Conservation (phyloP, 2,113 vertebrate genomes). For the Barnardius zonarius region DNA sequence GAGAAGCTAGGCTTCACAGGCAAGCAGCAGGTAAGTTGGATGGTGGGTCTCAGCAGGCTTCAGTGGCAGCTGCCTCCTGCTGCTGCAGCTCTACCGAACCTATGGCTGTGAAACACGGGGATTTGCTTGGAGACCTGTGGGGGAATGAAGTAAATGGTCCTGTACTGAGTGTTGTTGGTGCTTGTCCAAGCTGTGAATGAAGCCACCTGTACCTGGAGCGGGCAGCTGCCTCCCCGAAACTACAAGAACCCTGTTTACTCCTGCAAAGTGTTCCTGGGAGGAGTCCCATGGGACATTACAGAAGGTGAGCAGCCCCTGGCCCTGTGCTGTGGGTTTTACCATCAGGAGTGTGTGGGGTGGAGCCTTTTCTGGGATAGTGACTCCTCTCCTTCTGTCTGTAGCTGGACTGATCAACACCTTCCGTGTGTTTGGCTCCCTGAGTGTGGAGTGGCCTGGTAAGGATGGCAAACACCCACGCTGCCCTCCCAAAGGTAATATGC, state of each 20-base stretch:
- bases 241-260: slow-evolving; percentile 97
- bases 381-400: slow-evolving; percentile 40
- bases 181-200: slow-evolving; percentile 88
- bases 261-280: slow-evolving; percentile 97
- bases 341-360: not conserved
- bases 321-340: accelerated
- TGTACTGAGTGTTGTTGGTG: not conserved
- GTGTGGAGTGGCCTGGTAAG: slow-evolving; percentile 99
- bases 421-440: slow-evolving; percentile 94
- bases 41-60: not conserved
- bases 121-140: not conserved
- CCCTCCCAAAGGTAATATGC: slow-evolving; percentile 99
- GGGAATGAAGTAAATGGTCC: not conserved
- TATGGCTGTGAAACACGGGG: too few species aligned
- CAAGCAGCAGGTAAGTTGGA: slow-evolving; percentile 87
- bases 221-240: slow-evolving; percentile 92
- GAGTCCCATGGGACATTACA: slow-evolving; percentile 98
- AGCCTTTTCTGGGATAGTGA: not conserved
- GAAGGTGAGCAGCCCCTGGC: slow-evolving; percentile 80
- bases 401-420: slow-evolving; percentile 96
- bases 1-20: slow-evolving; percentile 93
- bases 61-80: not conserved
- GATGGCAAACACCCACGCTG: slow-evolving; percentile 99
- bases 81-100: not conserved
- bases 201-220: slow-evolving; percentile 96